Evolutionary conservation across 1,140 invertebrate genomes (phyloP).

Genomic region (Orussus abietinus): DNA sequence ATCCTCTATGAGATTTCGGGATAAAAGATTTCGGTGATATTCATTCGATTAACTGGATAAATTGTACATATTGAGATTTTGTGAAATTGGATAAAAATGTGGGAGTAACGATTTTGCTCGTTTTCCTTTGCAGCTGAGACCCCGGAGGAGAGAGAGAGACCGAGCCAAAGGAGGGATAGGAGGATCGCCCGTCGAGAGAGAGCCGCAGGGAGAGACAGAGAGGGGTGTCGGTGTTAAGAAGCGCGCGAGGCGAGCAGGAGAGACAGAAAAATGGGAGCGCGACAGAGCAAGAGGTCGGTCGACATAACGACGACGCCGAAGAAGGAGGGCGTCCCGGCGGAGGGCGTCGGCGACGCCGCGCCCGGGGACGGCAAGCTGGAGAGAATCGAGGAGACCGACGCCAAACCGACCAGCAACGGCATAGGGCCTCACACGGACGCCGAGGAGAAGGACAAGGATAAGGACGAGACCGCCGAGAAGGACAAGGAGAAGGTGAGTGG

Average conservation of each 20-base stretch:
- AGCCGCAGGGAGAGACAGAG: slow-evolving; percentile 5
- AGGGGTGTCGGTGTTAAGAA: too few relatives aligned
- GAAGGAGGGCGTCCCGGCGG: slow-evolving; percentile 59
- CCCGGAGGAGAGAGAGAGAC: too few relatives aligned
- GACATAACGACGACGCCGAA: slow-evolving; percentile 78
- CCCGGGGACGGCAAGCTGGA: slow-evolving; percentile 64
- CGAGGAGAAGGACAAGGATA: slow-evolving; percentile 63
- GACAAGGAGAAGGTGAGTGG: slow-evolving; percentile 44
- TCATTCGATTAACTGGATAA: too few relatives aligned
- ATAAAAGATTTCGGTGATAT: too few relatives aligned
- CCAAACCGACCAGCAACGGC: slow-evolving; percentile 67
- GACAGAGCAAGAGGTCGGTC: slow-evolving; percentile 80
- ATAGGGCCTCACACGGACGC: slow-evolving; percentile 62
- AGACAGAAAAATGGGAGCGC: slow-evolving; percentile 66
- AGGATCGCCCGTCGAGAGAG: too few relatives aligned
- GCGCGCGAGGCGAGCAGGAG: slow-evolving; percentile 9
- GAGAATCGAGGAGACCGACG: slow-evolving; percentile 67
- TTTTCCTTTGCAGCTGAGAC: too few relatives aligned
- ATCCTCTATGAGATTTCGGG: too few relatives aligned
- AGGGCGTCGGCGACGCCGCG: slow-evolving; percentile 58
- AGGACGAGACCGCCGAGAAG: slow-evolving; percentile 65
- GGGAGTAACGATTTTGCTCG: too few relatives aligned
- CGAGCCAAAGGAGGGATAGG: too few relatives aligned
- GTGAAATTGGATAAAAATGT: too few relatives aligned
- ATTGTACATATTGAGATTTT: too few relatives aligned